Base-by-base conservation (phyloP, 2,888 invertebrate genomes). In the Phaedon cochleariae region DNA sequence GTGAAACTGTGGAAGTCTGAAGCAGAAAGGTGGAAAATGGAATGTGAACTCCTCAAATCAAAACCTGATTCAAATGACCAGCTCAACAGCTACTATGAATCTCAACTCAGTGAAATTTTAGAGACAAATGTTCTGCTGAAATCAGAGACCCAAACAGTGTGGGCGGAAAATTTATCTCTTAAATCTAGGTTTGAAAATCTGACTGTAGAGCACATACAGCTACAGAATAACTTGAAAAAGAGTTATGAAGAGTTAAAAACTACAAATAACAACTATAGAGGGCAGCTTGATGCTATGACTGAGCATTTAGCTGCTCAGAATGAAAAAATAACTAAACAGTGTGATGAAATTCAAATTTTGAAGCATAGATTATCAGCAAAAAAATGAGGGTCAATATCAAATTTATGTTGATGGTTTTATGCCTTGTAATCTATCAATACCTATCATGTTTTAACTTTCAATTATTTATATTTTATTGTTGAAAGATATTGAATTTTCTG, bases 311-410 rank as follows among this genome's bases (percentile, higher is more conserved):
- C 92, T 17, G 88, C 89, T 58, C 88, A 92, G 86, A 92, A 92
- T 84, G 96, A 96, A 74, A 95, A 94, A 84, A 87, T 97, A 54
- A 90, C 96, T 20, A 84, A 84, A 59, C 93, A 94, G 79, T 91
- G 92, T 79, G 94, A 95, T 83, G 88, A 91, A 80, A 91, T 94
- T 73, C 90, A 93, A 74, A 86, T 87, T 69, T 83, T 92, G 31
- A 88, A 87, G 74, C 90, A 89, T 77, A 88, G 88, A 80, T 71
- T 82, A 59, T 64, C 69, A 26, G 55, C 62, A 21, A 80, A 74
- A 64, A 80, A 80, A 64, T 79, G 76, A 74, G 10, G 5, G 5
- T 55, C 22, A 17, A 37, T 22, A 15, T 20, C 9, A 53, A 34
- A 2, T 3, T 26, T 26, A 34, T 6, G 6, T 34, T 34, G 2